Conservation (phyloP, 1,140 invertebrate species). For the Globodera rostochiensis region DNA sequence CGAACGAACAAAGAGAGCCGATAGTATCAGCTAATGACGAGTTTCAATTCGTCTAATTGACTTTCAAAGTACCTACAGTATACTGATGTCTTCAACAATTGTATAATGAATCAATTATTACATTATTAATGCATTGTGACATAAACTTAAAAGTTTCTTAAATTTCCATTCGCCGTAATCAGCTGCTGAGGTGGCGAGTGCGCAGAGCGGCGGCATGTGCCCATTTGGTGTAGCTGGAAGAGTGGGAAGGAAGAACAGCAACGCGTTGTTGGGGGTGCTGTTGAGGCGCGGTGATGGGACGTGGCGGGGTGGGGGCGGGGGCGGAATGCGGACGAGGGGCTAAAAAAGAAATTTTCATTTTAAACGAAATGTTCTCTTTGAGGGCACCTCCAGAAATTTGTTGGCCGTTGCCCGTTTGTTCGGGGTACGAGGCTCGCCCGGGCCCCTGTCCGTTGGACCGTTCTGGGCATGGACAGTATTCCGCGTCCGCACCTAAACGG, state of each 20-base stretch:
- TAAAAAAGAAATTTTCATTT: background rate
- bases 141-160: too few species aligned
- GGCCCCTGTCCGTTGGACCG: constrained; percentile 29
- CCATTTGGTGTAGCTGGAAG: constrained; percentile 41
- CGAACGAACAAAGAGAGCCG: background rate
- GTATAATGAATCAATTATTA: too few species aligned
- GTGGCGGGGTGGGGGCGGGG: background rate
- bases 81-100: too few species aligned
- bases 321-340: background rate
- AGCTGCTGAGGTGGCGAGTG: constrained; percentile 29
- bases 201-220: constrained; percentile 41
- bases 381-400: background rate
- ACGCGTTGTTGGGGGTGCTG: background rate
- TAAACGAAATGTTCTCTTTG: too few species aligned
- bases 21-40: background rate
- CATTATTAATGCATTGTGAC: too few species aligned
- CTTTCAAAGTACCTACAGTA: too few species aligned
- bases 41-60: too few species aligned
- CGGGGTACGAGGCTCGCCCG: constrained; percentile 4
- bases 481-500: constrained; percentile 35
- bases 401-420: background rate
- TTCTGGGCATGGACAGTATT: constrained; percentile 44
- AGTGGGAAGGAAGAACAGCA: constrained; percentile 16
- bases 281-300: too few species aligned
- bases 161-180: too few species aligned